Base-by-base conservation (phyloP, 2,888 invertebrate species). In the Metacarcinus magister region DNA sequence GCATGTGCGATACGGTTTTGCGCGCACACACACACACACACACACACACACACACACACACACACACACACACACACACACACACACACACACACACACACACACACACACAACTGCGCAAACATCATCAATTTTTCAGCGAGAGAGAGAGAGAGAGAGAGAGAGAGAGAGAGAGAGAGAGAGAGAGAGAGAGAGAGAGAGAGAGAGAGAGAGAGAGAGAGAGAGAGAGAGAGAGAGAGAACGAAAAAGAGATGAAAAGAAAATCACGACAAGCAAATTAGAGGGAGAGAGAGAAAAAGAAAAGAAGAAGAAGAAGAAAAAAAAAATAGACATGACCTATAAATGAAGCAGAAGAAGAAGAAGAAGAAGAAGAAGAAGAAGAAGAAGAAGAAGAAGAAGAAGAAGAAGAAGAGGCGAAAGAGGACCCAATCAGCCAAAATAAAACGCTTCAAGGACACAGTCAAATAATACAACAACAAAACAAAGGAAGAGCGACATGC, bases 31-130 rank as follows among this genome's bases (percentile, higher is more conserved):
- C 82, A 82, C 82, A 82, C 82, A 82, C 82, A 82, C 82, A 82
- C 82, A 82, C 82, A 82, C 82, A 82, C 82, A 32, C 82, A 82
- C 82, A 32, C 67, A 67, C 67, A 67, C 67, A 67, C 67, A 67
- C 67, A 67, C 67, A 60, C 60, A 16, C 19, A 2, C 67, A 19
- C 19, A 0, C 19, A 2, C 67, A 5, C 19, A 16, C 67, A 67
- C 19, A 67, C 67, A 67, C 48, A 48, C 48, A 48, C 48, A 5
- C 13, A 48, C 48, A 48, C 13, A 48, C 48, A 48, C 48, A 48
- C 48, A 48, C n/a, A n/a, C n/a, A n/a, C n/a, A n/a, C n/a, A n/a
- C n/a, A 10, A 67, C 23, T 54, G n/a, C n/a, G 23, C 67, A 67
- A 23, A 67, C 10, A 19, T 23, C 67, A 23, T 67, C 5, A 19